Evolutionary conservation across 1,140 invertebrate genomes (phyloP), one percentile per base, ranked within the genome.

Genomic region (Zaprionus vittiger): DNA sequence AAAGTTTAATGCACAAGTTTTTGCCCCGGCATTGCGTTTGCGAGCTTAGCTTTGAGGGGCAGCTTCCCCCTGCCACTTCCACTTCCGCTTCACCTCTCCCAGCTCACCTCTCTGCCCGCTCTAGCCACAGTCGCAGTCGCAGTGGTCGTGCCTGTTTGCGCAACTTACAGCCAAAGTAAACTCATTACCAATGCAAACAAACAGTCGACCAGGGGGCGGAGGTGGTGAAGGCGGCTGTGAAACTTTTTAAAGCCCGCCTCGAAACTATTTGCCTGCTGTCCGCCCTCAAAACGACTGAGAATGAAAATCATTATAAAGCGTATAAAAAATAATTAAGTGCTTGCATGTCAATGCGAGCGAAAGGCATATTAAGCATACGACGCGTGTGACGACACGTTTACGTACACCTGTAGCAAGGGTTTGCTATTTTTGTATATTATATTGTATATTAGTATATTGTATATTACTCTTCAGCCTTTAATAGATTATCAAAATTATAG

Each of bases 131-230:
- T 20, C 20, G 20, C 20, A 74, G 64, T 59, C 75, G 81, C 62
- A 78, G 64, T 80, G 79, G 82, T 76, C 71, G 17, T 20, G 73
- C 78, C 74, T 87, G 85, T 87, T 89, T 87, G 84, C 81, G 61
- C 79, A 89, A 89, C 84, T 89, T 90, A 89, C 84, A 90, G 78
- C 79, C 74, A 87, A 89, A 89, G 84, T 89, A 89, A 89, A 89
- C 84, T 89, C 85, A 89, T 89, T 89, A 89, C 84, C 84, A 89
- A 89, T 89, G 84, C 84, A 89, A 89, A 89, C 84, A 89, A 89
- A 89, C 81, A 89, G 80, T 68, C 84, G 90, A 89, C 90, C 79
- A 90, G 78, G 79, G 7, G 41, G 41, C 6, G 41, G 6, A 17
- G 41, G n/a, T 7, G n/a, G 7, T 38, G 37, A 38, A 15, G 37